phyloP scores from a whole-genome alignment of 2,888 invertebrate species.

The Diadegma fenestrale region DNA sequence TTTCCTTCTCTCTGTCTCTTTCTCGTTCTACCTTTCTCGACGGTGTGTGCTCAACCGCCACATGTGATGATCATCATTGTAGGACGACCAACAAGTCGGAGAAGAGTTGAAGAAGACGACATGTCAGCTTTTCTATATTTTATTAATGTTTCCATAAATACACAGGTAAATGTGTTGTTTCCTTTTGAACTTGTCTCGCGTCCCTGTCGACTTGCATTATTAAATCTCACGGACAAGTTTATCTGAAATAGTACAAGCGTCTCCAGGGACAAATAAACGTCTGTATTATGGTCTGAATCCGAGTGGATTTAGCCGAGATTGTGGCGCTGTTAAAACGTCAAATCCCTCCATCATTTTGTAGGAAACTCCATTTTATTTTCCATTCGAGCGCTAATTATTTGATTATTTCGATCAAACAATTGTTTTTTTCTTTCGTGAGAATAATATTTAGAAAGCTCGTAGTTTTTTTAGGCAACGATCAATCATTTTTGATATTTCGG shows the following conservation, averaged over 20 bases:
- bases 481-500: not conserved
- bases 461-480: not conserved
- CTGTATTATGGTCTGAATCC: constrained; percentile 50
- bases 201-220: constrained; percentile 7
- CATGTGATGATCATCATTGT: constrained; percentile 25
- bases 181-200: constrained; percentile 11
- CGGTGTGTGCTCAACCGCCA: constrained; percentile 36
- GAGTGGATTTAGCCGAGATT: constrained; percentile 29
- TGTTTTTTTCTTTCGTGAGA: not conserved
- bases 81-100: constrained; percentile 47
- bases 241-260: constrained; percentile 36
- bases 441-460: not conserved
- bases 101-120: constrained; percentile 44
- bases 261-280: constrained; percentile 26
- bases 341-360: constrained; percentile 1
- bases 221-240: constrained; percentile 32
- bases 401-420: not conserved
- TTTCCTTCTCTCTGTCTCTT: not conserved
- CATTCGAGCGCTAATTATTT: not conserved
- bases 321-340: not conserved
- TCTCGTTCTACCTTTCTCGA: constrained; percentile 6
- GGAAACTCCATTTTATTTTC: not conserved
- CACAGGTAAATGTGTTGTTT: not conserved
- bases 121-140: constrained; percentile 37
- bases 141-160: constrained; percentile 29